Conservation (phyloP, 2,888 invertebrate genomes). For the Halocaridina rubra region DNA sequence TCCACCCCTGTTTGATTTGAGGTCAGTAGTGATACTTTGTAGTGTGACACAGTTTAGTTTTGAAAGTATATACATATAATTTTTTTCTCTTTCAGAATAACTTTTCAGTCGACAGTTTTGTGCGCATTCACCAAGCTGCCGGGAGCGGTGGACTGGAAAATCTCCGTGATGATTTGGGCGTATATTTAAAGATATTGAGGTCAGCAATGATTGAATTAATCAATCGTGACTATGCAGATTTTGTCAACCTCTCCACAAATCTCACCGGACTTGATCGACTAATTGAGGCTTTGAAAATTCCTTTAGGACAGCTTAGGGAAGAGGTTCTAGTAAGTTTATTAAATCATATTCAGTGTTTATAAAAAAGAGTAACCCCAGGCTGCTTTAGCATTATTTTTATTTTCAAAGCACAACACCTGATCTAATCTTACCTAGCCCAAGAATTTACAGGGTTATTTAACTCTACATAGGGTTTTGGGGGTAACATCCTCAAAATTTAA, state of each 20-base stretch:
- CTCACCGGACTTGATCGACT: slow-evolving; percentile 91
- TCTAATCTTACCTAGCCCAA: too few species aligned
- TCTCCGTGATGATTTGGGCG: slow-evolving; percentile 88
- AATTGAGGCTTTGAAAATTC: slow-evolving; percentile 82
- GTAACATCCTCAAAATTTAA: too few species aligned
- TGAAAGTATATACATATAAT: too few species aligned
- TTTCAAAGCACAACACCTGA: too few species aligned
- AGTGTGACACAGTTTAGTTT: too few species aligned
- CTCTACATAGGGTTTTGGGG: too few species aligned
- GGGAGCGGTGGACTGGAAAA: slow-evolving; percentile 75
- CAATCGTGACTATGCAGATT: slow-evolving; percentile 97
- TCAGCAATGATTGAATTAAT: slow-evolving; percentile 96
- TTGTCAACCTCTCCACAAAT: slow-evolving; percentile 95
- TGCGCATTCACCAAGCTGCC: slow-evolving; percentile 73
- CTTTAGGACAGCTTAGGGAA: slow-evolving; percentile 83
- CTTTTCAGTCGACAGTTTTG: slow-evolving; percentile 93
- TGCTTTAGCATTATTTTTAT: too few species aligned
- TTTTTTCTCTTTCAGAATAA: slow-evolving; percentile 75
- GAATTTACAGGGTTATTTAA: too few species aligned
- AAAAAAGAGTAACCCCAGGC: too few species aligned
- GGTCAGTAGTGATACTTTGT: too few species aligned
- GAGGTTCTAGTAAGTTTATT: slow-evolving; percentile 83
- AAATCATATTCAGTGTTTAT: too few species aligned
- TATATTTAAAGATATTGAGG: slow-evolving; percentile 90
- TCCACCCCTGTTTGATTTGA: too few species aligned